Evolutionary conservation across 1,140 invertebrate species (phyloP), one percentile per base, ranked within the genome.

Genomic region (Uloborus diversus): DNA sequence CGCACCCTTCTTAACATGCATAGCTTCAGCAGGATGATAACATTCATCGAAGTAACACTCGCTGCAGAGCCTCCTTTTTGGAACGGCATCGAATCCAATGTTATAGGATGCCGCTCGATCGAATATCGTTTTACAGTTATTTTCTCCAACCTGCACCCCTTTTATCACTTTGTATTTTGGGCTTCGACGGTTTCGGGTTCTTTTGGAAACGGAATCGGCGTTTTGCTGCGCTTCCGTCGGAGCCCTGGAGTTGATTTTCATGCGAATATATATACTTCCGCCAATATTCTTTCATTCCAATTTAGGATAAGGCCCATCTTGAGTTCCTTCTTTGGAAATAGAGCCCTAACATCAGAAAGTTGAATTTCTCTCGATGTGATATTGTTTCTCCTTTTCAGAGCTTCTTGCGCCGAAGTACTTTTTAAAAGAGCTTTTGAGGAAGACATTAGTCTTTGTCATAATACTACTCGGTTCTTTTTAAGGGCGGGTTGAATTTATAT

Each of bases 111-210:
- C 73, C 47, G 27, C 42, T 65, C 73, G 73, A 76, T 76, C 73
- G 73, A 76, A 76, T 76, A 76, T 76, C 73, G 73, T 76, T 76
- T 65, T 76, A 76, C 73, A 76, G 73, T 76, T 76, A 76, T 76
- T 76, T 65, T 64, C 71, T 75, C 64, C 42, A n/a, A 27, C 59
- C 59, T 64, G 57, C 33, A 73, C 53, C 57, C 73, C 73, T 56
- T 76, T 76, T 76, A 65, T 65, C 62, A 65, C 59, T 65, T 76
- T 76, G 73, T 76, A 76, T 76, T 76, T 73, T 49, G 47, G 56
- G 62, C 56, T 49, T 23, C 73, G 20, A 27, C 11, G 61, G 59
- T 23, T 76, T 65, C 61, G 23, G 32, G 47, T 65, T 66, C 73
- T 59, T n/a, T n/a, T n/a, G n/a, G 35, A 33, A 27, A 20, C 51